Conservation (phyloP, 1,140 invertebrate species). For the Drosophila nigrodunni region DNA sequence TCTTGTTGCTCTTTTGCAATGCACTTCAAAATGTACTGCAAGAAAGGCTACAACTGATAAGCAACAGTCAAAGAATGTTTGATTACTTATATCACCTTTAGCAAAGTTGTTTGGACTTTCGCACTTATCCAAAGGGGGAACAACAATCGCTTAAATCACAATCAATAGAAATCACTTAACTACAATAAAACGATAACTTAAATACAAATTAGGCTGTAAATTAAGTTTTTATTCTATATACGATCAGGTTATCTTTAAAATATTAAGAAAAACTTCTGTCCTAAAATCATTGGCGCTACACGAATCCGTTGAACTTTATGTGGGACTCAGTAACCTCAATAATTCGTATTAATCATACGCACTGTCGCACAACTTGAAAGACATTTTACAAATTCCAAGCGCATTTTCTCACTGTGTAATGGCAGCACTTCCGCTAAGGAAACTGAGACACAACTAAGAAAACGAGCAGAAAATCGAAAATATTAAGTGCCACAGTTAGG, state of each 20-base stretch:
- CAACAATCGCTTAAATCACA: background rate
- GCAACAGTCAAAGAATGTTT: slow-evolving; percentile 5
- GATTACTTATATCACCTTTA: background rate
- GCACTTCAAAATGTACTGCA: slow-evolving; percentile 19
- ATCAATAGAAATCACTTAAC: slow-evolving; percentile 4
- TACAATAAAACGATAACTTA: background rate
- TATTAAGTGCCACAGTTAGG: slow-evolving; percentile 76
- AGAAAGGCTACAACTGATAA: slow-evolving; percentile 17
- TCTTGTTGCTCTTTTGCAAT: slow-evolving; percentile 12
- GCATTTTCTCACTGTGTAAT: slow-evolving; percentile 62
- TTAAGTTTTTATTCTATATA: no score
- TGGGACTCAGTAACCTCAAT: slow-evolving; percentile 25
- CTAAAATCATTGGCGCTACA: background rate
- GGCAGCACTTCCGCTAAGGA: slow-evolving; percentile 55
- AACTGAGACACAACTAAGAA: slow-evolving; percentile 9
- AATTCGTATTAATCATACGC: slow-evolving; percentile 67
- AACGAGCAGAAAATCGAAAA: slow-evolving; percentile 58
- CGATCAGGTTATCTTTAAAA: background rate
- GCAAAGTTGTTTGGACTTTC: background rate
- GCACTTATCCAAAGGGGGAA: no score
- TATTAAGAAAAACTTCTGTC: background rate
- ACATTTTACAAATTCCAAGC: slow-evolving; percentile 36
- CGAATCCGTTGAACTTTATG: slow-evolving; percentile 24
- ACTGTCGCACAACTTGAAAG: slow-evolving; percentile 52
- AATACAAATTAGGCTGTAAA: no score